These are phyloP conservation scores for Tiphia femorata DNA, from an alignment of 2,888 invertebrate genomes.

Conservation along the genomic window DNA sequence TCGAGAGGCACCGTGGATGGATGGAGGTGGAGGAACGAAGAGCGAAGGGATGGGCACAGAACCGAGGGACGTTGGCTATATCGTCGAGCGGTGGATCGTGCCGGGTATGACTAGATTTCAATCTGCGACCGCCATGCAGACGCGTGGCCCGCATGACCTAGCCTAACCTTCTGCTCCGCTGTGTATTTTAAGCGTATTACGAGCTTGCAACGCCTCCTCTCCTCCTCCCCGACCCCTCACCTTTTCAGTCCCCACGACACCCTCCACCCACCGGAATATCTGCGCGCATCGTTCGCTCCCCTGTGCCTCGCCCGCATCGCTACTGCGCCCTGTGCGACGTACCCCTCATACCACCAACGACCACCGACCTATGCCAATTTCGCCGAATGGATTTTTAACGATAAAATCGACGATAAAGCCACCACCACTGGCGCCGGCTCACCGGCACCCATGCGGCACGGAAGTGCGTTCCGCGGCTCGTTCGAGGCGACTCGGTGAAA, in stretches of 20 bases:
- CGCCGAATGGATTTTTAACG: background rate
- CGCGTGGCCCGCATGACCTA: constrained; percentile 30
- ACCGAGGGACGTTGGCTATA: constrained; percentile 4
- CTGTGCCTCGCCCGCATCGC: background rate
- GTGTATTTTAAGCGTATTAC: constrained; percentile 32
- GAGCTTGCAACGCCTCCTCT: background rate
- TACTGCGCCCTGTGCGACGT: background rate
- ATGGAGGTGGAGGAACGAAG: background rate
- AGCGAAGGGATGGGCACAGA: background rate
- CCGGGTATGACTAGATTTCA: constrained; percentile 48
- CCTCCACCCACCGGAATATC: background rate
- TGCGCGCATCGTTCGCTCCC: background rate
- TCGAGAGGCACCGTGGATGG: background rate
- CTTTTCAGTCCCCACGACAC: background rate
- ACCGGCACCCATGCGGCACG: too few relatives aligned
- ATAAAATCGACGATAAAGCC: background rate
- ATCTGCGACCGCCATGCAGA: constrained; percentile 32
- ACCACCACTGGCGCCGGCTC: too few relatives aligned
- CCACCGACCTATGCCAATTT: background rate
- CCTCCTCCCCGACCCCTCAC: background rate
- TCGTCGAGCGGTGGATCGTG: too few relatives aligned
- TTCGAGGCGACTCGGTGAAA: too few relatives aligned
- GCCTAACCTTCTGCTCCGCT: constrained; percentile 25
- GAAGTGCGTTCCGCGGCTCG: too few relatives aligned
- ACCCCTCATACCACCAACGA: background rate